These are phyloP conservation scores for Haliaeetus leucogaster DNA, from an alignment of 2,113 vertebrate genomes.

Conservation along the genomic window DNA sequence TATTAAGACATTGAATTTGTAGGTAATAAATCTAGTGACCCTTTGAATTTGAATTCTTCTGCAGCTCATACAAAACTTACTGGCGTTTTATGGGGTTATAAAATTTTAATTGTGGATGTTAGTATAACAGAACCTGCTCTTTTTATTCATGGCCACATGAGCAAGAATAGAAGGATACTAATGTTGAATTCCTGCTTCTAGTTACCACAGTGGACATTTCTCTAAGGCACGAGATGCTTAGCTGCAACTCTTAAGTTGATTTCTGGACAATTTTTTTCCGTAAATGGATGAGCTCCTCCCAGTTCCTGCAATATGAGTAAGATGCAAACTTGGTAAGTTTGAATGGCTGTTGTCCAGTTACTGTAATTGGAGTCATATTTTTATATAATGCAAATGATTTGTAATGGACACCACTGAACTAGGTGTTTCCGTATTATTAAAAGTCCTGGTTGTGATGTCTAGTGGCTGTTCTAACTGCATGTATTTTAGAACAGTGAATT, in stretches of 20 bases:
- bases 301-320: constrained; percentile 38
- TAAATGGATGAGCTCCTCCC: constrained; percentile 6
- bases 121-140: background rate
- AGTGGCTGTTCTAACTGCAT: constrained; percentile 44
- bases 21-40: constrained; percentile 44
- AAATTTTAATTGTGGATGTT: constrained; percentile 39
- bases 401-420: constrained; percentile 12
- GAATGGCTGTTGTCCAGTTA: constrained; percentile 30
- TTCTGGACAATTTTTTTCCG: background rate
- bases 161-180: constrained; percentile 12
- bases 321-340: constrained; percentile 25
- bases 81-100: constrained; percentile 25
- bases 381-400: constrained; percentile 33
- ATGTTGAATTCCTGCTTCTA: constrained; percentile 32
- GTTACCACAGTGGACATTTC: background rate
- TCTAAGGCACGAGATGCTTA: background rate
- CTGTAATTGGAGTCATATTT: constrained; percentile 33
- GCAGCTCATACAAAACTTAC: constrained; percentile 25
- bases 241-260: constrained; percentile 10
- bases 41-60: constrained; percentile 46
- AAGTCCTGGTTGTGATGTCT: constrained; percentile 15
- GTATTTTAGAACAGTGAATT: constrained; percentile 41
- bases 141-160: constrained; percentile 4
- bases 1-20: constrained; percentile 19
- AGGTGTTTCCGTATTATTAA: constrained; percentile 55